Conservation (phyloP, 2,113 vertebrate genomes). For the Caranx melampygus region DNA sequence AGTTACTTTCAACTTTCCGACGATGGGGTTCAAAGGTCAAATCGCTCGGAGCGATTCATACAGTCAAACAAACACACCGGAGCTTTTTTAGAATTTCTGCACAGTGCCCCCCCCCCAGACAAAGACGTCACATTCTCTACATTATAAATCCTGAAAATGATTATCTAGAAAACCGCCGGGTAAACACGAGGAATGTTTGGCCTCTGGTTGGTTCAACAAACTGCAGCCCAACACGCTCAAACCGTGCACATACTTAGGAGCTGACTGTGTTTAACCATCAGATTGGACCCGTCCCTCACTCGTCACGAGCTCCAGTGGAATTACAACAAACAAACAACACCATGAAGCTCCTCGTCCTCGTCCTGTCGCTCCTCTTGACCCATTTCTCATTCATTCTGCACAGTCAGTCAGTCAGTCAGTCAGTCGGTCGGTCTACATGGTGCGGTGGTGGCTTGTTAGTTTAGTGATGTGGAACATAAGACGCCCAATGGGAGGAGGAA, state of each 20-base stretch:
- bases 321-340: slow-evolving; percentile 32
- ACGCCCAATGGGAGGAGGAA: slow-evolving; percentile 11
- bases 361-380: neutral
- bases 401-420: too few species aligned
- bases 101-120: neutral
- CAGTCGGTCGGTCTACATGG: neutral
- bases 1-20: slow-evolving; percentile 34
- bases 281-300: neutral
- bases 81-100: neutral
- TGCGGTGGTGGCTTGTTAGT: slow-evolving; percentile 9
- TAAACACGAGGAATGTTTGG: neutral
- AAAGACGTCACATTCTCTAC: neutral
- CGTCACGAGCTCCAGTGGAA: neutral
- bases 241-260: slow-evolving; percentile 7
- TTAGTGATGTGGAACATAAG: slow-evolving; percentile 39
- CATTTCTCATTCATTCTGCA: slow-evolving; percentile 6
- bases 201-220: neutral
- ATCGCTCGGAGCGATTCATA: slow-evolving; percentile 47
- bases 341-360: neutral
- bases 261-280: neutral
- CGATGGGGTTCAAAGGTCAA: slow-evolving; percentile 69
- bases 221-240: neutral
- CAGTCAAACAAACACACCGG: slow-evolving; percentile 37
- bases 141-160: neutral
- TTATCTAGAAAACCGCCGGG: neutral